phyloP scores from a whole-genome alignment of 2,888 invertebrate species.

The Lepidocyrtinus sp. region DNA sequence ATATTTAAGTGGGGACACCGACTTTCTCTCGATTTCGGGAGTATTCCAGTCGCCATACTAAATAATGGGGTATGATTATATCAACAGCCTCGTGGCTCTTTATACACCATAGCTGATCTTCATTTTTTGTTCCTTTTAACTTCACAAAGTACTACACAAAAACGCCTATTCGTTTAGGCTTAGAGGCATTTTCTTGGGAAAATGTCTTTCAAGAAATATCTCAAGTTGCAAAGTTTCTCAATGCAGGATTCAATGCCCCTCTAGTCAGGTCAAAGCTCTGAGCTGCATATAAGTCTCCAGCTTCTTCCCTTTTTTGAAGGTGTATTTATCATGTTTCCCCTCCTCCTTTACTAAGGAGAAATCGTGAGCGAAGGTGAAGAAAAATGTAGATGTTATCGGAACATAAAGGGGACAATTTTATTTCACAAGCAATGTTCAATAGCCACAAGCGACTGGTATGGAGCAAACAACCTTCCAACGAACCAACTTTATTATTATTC shows the following conservation, averaged over 20 bases:
- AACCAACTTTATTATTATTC: slow-evolving; percentile 39
- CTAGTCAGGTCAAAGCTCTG: too few species aligned
- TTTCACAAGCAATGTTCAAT: slow-evolving; percentile 36
- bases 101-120: neutral
- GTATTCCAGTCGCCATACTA: too few species aligned
- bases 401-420: slow-evolving; percentile 23
- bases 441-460: slow-evolving; percentile 32
- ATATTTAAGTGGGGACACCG: too few species aligned
- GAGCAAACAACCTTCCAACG: slow-evolving; percentile 29
- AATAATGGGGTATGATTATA: too few species aligned
- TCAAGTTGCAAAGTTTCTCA: too few species aligned
- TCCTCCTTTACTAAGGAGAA: neutral
- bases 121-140: neutral
- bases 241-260: too few species aligned
- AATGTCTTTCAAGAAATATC: too few species aligned
- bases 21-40: neutral
- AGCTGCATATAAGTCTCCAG: neutral
- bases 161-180: too few species aligned
- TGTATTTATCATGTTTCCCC: neutral
- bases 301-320: slow-evolving; percentile 6
- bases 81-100: too few species aligned
- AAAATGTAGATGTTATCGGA: too few species aligned
- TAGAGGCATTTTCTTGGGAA: too few species aligned
- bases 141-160: too few species aligned
- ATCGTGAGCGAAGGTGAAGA: neutral